Evolutionary conservation across 1,140 invertebrate genomes (phyloP).

Genomic region (Psilanteris sp.): DNA sequence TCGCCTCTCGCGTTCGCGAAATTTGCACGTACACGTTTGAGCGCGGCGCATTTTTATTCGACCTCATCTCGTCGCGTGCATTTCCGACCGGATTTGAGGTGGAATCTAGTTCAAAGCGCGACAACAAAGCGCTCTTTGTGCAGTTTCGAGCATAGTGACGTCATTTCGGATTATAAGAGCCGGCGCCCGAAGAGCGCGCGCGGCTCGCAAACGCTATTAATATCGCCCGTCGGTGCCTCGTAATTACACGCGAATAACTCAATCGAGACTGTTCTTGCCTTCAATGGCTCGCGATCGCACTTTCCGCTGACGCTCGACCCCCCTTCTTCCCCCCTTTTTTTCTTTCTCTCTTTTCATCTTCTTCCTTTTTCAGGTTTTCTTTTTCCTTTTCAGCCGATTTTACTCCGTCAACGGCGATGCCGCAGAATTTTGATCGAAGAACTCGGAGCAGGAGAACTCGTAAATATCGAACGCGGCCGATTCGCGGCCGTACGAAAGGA

Average conservation of each 20-base stretch:
- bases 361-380: too few species aligned
- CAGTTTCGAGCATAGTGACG: slow-evolving; percentile 44
- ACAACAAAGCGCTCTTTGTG: slow-evolving; percentile 58
- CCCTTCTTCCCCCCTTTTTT: background rate
- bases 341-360: background rate
- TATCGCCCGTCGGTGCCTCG: slow-evolving; percentile 42
- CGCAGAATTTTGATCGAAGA: too few species aligned
- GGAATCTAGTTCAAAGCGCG: slow-evolving; percentile 56
- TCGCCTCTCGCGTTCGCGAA: slow-evolving; percentile 21
- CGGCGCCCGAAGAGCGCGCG: slow-evolving; percentile 39
- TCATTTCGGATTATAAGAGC: slow-evolving; percentile 51
- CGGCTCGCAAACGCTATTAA: slow-evolving; percentile 53
- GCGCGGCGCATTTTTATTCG: slow-evolving; percentile 36
- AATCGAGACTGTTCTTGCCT: slow-evolving; percentile 10
- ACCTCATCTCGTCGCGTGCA: slow-evolving; percentile 33
- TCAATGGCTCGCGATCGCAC: slow-evolving; percentile 1
- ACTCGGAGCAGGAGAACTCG: slow-evolving; percentile 25
- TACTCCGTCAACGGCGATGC: too few species aligned
- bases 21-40: slow-evolving; percentile 21
- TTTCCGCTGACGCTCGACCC: slow-evolving; percentile 2
- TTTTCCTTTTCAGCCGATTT: too few species aligned
- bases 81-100: slow-evolving; percentile 43
- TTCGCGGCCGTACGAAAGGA: slow-evolving; percentile 13
- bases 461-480: slow-evolving; percentile 23
- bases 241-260: slow-evolving; percentile 27